Conservation (phyloP, 1,140 invertebrate species). For the Apocrypta bakeri region DNA sequence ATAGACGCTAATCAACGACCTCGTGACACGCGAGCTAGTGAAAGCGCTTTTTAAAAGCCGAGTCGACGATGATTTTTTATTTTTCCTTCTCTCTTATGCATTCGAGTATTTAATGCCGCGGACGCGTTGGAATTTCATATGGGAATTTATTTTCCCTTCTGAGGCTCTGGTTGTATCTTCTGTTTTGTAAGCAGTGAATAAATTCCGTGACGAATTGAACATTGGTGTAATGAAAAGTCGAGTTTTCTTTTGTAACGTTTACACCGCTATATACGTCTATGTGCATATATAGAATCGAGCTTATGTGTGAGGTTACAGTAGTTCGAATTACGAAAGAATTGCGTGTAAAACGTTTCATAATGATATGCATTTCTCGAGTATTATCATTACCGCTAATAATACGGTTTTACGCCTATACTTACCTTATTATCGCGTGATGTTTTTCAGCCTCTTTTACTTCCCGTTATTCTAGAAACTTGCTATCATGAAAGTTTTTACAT, state of each 20-base stretch:
- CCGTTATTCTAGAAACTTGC: not conserved
- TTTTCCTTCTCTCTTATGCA: too few species aligned
- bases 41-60: slow-evolving; percentile 32
- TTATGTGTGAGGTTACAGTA: not conserved
- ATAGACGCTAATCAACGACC: slow-evolving; percentile 20
- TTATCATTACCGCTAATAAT: not conserved
- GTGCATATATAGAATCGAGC: not conserved
- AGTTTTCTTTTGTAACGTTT: not conserved
- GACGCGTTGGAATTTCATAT: too few species aligned
- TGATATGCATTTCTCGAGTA: not conserved
- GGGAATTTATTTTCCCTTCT: too few species aligned
- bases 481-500: not conserved
- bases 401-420: not conserved
- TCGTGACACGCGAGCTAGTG: slow-evolving; percentile 31
- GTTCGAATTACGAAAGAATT: not conserved
- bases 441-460: not conserved
- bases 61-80: not conserved
- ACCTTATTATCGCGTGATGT: not conserved
- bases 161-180: too few species aligned
- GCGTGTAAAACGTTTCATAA: not conserved
- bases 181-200: too few species aligned
- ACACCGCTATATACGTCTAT: too few species aligned
- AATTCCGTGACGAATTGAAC: too few species aligned
- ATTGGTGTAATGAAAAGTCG: too few species aligned
- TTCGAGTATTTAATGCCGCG: not conserved